Base-by-base conservation (phyloP, 2,113 vertebrate species). In the Hylia prasina region DNA sequence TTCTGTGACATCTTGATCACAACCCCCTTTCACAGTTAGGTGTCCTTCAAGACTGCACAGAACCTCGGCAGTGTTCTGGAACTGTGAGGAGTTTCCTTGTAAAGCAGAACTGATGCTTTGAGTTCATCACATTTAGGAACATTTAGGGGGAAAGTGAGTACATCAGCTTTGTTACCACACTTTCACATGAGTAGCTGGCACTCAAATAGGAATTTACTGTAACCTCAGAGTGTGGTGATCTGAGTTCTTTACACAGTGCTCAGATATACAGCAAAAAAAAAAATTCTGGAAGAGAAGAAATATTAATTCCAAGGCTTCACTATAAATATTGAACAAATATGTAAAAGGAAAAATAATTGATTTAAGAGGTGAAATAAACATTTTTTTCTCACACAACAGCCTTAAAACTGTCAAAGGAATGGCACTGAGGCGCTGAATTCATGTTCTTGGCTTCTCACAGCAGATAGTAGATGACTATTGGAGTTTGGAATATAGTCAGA, bases 71-170 rank as follows among this genome's bases (percentile, higher is more conserved):
- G 45, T 70, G 15, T 31, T 70, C 51, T 73, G 28, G n/a, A 90
- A 47, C 44, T 33, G 18, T 39, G 28, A 72, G 31, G 33, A 95
- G 66, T 85, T 94, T 93, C 60, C 75, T 70, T 73, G 35, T 73
- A 33, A 92, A 84, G 53, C 37, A 96, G 76, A 97, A 94, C 51
- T 88, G 71, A 76, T 87, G 40, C 30, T 95, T 87, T 83, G 93
- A 83, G 42, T 82, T 61, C 85, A 84, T 60, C 70, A 57, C 7
- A 10, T 92, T 96, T 93, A 95, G 92, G 84, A 97, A 94, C 94
- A 95, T 56, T 80, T 82, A 39, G 24, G 42, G 35, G 21, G n/a
- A 54, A 73, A 65, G 42, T 44, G 31, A 76, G 30, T 24, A 50
- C 72, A 82, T 19, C 53, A 90, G 63, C n/a, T 97, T 95, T 96